Base-by-base conservation (phyloP, 2,888 invertebrate species). In the Brachyopa scutellaris region DNA sequence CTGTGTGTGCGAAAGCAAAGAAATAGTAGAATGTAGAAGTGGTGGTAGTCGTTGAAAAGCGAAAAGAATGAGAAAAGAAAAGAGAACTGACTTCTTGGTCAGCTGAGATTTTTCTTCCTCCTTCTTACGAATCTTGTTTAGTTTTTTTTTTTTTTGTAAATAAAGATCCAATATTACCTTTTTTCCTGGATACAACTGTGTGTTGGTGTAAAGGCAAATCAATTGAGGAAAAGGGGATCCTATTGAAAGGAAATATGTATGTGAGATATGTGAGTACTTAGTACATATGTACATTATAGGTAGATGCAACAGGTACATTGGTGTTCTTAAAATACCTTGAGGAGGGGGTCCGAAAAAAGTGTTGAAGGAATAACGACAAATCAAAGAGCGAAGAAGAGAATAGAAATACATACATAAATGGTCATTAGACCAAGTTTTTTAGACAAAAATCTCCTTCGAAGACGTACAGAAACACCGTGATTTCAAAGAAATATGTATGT, bases 231-330 rank as follows among this genome's bases (percentile, higher is more conserved):
- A 69, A 69, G 80, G 80, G 69, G 80, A 80, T 80, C 61, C 55
- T 49, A 62, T 53, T 13, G 21, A 59, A 51, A 67, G 59, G 67
- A 31, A 61, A 53, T 61, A 77, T n/a, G n/a, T n/a, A 67, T 61
- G 66, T 80, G 67, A 80, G 55, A 74, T 67, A 80, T 69, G 69
- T 64, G 15, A 17, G 62, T 62, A 77, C 40, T 55, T 47, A 21
- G 49, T 40, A 67, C n/a, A n/a, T n/a, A n/a, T n/a, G n/a, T 42
- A 42, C 11, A 26, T 19, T 9, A 4, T 42, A 55, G 17, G 29
- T 51, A 53, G 17, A 36, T 76, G 80, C 69, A 76, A 79, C 79
- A 79, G 79, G 79, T 79, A 79, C 79, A 67, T 26, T 61, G 33
- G 47, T 13, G 42, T 6, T 3, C 36, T 23, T 72, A 38, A 26